These are phyloP conservation scores for Rattus rattus DNA, from an alignment of 2,113 vertebrate genomes.

Conservation along the genomic window DNA sequence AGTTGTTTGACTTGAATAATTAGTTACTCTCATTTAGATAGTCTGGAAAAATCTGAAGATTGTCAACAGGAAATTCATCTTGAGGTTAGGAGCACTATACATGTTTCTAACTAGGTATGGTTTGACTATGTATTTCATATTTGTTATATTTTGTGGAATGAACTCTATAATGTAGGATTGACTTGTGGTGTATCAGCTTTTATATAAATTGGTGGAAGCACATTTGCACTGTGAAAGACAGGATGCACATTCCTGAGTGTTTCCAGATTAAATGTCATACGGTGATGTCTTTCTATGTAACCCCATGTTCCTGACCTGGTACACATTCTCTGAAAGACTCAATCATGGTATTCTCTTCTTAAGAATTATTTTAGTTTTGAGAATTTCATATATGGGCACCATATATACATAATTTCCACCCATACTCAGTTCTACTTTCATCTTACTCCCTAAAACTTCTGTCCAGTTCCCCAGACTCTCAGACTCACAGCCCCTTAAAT, in stretches of 20 bases:
- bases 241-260: not conserved
- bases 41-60: not conserved
- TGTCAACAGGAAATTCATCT: not conserved
- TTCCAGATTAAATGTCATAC: not conserved
- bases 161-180: not conserved
- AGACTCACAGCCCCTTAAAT: not conserved
- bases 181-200: not conserved
- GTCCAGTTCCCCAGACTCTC: no score
- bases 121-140: not conserved
- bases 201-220: not conserved
- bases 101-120: not conserved
- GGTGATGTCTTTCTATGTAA: not conserved
- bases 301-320: not conserved
- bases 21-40: not conserved
- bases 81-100: not conserved
- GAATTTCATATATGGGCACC: not conserved
- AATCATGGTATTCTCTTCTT: not conserved
- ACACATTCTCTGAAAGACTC: not conserved
- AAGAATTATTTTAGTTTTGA: not conserved
- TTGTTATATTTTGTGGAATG: not conserved
- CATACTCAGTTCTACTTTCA: not conserved
- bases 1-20: slow-evolving; percentile 1
- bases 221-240: not conserved
- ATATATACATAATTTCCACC: not conserved
- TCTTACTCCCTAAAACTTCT: not conserved